A percentile compares a stretch with the other conserved stretches of the same genome.
These are phyloP conservation scores for Ooceraea biroi DNA, from an alignment of 1,140 invertebrate species.

Conservation along the genomic window DNA sequence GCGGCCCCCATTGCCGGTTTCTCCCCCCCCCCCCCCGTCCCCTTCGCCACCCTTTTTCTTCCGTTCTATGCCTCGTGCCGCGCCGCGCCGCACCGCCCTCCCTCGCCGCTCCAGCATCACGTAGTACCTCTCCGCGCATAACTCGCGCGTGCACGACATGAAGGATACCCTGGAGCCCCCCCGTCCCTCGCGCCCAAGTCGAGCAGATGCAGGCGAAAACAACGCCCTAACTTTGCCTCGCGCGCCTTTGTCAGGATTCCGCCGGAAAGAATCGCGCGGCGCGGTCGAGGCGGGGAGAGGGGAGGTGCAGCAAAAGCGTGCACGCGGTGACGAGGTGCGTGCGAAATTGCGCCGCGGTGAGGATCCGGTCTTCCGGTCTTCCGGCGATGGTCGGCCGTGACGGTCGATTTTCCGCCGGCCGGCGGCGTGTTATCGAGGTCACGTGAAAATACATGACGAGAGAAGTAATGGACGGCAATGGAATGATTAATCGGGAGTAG, in stretches of 20 bases:
- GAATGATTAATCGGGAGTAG: no score
- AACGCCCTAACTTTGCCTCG: constrained; percentile 58
- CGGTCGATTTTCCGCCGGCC: constrained; percentile 51
- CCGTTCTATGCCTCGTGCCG: neutral
- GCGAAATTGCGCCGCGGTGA: constrained; percentile 60
- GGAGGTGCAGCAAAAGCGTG: neutral
- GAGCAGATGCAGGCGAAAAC: constrained; percentile 51
- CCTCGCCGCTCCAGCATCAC: constrained; percentile 28
- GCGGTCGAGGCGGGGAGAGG: constrained; percentile 13
- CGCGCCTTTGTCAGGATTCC: neutral
- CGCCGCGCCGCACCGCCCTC: neutral
- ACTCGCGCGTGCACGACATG: constrained; percentile 53
- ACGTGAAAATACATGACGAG: no score
- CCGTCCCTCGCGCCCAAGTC: constrained; percentile 4
- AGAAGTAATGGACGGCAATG: no score
- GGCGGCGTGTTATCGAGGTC: constrained; percentile 5
- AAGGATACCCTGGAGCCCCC: constrained; percentile 8
- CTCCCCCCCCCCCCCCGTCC: neutral
- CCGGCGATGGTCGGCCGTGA: no score
- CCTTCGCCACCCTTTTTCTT: neutral
- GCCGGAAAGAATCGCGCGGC: constrained; percentile 5
- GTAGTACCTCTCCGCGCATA: constrained; percentile 64
- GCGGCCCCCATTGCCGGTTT: neutral
- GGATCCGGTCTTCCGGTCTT: constrained; percentile 63
- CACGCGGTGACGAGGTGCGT: constrained; percentile 34